Evolutionary conservation across 2,888 invertebrate species (phyloP), one percentile per base, ranked within the genome.

Genomic region (Spialia ferax): DNA sequence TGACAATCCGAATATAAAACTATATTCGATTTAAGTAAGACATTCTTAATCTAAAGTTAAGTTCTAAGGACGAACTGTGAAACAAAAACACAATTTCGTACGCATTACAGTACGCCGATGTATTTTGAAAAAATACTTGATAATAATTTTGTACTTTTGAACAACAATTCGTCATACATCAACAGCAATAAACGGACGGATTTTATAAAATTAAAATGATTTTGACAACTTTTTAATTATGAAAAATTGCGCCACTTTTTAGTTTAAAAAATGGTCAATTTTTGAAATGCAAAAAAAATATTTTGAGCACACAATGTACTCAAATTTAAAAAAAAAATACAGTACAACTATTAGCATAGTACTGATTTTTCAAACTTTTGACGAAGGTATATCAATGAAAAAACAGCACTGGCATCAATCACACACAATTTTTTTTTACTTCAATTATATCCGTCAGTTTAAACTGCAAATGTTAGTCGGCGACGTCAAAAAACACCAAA

Each of bases 121-220:
- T 20, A 0, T 48, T 48, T 3, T 13, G 4, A 23, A 50, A 5
- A 52, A 23, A 7, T 18, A 7, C 18, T 20, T 48, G 48, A 8
- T 13, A 20, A 23, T 13, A 2, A 7, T 23, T 18, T 38, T 63
- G 20, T 20, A 26, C 42, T 63, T 42, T 26, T 20, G 54, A 22
- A 3, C 20, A 1, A 42, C 42, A 63, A 55, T 42, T 35, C 15
- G 22, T 55, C 29, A 42, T n/a, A 42, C 63, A 42, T 55, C 63
- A 13, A 18, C 15, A 26, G 54, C 6, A 20, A 4, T 63, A 20
- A 54, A 63, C 42, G 38, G 63, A 63, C 38, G 54, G 54, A 63
- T 42, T 54, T 18, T 3, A 23, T 13, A 11, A 13, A 1, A 50
- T 10, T 20, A 10, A 50, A 22, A 50, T 23, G 11, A 13, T 11